These are phyloP conservation scores for Gnathonemus echidnorhynchus DNA, from an alignment of 2,113 vertebrate species.

Conservation along the genomic window DNA sequence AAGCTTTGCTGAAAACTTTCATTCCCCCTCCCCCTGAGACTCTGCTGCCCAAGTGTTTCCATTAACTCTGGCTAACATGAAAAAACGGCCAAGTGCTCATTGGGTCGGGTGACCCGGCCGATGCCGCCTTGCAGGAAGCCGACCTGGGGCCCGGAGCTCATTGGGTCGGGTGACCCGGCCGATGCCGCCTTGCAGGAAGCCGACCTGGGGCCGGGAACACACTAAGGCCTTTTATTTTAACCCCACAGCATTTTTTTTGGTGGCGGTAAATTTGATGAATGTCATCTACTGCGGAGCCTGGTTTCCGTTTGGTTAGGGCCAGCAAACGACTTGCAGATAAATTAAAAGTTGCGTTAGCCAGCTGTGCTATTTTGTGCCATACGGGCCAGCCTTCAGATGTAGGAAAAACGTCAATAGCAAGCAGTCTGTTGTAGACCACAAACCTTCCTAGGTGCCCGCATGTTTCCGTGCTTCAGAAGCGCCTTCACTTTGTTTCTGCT, in stretches of 20 bases:
- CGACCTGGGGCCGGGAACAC: not conserved
- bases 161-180: not conserved
- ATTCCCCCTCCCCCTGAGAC: not conserved
- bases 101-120: no score
- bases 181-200: not conserved
- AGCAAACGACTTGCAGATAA: not conserved
- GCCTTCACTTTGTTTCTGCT: not conserved
- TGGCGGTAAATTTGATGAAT: constrained; percentile 8
- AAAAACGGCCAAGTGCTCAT: not conserved
- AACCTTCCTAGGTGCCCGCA: not conserved
- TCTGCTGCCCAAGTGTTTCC: not conserved
- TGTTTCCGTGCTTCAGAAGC: not conserved
- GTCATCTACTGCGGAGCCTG: not conserved
- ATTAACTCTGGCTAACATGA: not conserved
- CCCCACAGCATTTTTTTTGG: not conserved
- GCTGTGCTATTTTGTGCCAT: not conserved
- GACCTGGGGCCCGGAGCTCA: no score
- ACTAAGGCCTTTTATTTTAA: not conserved
- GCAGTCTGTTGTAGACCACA: not conserved
- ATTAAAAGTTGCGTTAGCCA: not conserved
- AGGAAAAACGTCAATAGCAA: not conserved
- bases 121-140: no score
- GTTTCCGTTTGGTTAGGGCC: not conserved
- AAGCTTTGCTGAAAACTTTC: not conserved
- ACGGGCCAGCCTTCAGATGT: not conserved